Conservation (phyloP, 2,797 vertebrate species). For the Lacerta viridis region DNA sequence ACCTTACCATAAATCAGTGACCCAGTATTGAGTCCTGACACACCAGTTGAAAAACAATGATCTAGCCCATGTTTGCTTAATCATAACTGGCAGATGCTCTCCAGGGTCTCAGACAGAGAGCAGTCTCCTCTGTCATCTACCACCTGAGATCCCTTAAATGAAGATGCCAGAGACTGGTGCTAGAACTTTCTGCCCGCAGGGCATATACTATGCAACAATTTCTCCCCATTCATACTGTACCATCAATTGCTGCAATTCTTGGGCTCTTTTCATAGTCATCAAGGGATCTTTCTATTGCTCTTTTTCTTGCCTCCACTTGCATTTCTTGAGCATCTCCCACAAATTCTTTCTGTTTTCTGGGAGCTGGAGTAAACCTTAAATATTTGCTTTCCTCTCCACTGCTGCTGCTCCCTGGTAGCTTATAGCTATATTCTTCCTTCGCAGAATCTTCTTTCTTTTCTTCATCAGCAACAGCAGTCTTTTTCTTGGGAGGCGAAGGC, state of each 20-base stretch:
- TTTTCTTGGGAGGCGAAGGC: conserved; percentile 83
- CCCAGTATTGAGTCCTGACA: no score
- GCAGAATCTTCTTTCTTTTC: conserved; percentile 55
- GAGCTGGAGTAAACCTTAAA: conserved; percentile 7
- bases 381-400: conserved; percentile 39
- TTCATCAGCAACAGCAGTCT: conserved; percentile 67
- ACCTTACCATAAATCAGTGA: no score
- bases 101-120: neutral
- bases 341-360: conserved; percentile 34
- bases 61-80: no score
- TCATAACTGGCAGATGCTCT: neutral
- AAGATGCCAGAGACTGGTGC: neutral
- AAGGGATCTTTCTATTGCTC: neutral
- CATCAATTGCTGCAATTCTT: conserved; percentile 53
- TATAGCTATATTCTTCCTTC: neutral
- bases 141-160: neutral
- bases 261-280: conserved; percentile 48
- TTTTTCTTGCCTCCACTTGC: conserved; percentile 41
- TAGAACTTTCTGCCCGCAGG: neutral
- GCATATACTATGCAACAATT: neutral
- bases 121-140: neutral
- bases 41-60: no score
- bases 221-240: conserved; percentile 54
- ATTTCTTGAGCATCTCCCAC: conserved; percentile 35
- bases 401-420: conserved; percentile 18